These are phyloP conservation scores for Microtus richardsoni DNA, from an alignment of 2,113 vertebrate species.

Conservation along the genomic window DNA sequence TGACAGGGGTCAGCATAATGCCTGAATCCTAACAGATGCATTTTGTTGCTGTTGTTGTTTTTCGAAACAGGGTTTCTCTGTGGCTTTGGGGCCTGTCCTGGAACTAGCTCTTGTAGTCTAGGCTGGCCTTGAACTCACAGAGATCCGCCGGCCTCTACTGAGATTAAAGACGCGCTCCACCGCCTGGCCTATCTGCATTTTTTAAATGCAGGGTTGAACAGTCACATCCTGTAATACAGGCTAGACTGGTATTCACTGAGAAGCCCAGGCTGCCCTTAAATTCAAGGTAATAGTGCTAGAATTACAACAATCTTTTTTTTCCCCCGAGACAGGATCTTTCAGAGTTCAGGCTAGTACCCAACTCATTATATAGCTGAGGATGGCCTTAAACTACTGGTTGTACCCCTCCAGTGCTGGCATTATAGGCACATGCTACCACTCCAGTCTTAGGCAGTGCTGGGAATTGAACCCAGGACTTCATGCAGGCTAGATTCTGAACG, in stretches of 20 bases:
- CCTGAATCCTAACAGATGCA: no score
- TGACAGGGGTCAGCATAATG: no score
- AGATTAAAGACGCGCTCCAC: no score
- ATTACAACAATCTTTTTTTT: background rate
- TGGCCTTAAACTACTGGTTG: background rate
- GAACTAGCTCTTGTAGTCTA: no score
- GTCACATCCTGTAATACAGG: background rate
- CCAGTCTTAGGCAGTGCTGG: background rate
- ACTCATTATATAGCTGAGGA: background rate
- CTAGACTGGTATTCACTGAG: background rate
- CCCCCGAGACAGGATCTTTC: background rate
- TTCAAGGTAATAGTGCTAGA: background rate
- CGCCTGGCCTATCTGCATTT: no score
- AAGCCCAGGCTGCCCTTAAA: background rate
- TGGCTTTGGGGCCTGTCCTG: no score
- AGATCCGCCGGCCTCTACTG: no score
- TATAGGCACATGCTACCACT: background rate
- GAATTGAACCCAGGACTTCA: background rate
- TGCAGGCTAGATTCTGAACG: background rate
- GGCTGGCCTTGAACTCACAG: no score
- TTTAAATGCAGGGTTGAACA: background rate
- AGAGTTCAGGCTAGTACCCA: background rate
- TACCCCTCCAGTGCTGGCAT: background rate
- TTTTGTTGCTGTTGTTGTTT: no score
- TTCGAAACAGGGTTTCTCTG: no score